These are phyloP conservation scores for Pseudochromis fuscus DNA, from an alignment of 2,797 vertebrate genomes.

Conservation along the genomic window DNA sequence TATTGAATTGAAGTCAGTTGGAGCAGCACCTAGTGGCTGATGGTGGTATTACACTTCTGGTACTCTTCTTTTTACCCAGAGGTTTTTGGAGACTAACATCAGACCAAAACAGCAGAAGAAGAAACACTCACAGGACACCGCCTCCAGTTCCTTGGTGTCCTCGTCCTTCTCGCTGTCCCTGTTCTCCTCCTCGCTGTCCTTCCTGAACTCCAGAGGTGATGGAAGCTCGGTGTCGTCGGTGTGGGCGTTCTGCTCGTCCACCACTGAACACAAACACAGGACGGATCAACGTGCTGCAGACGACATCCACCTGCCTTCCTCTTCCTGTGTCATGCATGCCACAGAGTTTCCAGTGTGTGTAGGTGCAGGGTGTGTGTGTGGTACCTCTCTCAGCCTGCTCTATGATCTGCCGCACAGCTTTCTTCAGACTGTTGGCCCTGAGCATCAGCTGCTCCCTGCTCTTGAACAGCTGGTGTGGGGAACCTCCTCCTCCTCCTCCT, in stretches of 20 bases:
- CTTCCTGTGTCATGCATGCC: too few species aligned
- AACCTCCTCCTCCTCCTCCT: constrained; percentile 43
- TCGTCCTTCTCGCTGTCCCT: constrained; percentile 93
- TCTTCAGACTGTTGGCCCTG: constrained; percentile 97
- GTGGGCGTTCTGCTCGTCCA: constrained; percentile 93
- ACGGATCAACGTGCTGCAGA: background rate
- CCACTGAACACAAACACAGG: constrained; percentile 80
- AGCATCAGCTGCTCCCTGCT: constrained; percentile 94
- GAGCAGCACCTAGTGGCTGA: too few species aligned
- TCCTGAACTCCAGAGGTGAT: constrained; percentile 87
- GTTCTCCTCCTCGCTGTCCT: constrained; percentile 90
- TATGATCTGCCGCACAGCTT: constrained; percentile 96
- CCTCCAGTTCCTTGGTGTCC: constrained; percentile 90
- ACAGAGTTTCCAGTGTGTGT: too few species aligned
- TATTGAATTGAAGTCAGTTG: too few species aligned
- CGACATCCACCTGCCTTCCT: too few species aligned
- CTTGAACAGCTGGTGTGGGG: constrained; percentile 86
- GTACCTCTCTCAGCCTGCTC: constrained; percentile 96
- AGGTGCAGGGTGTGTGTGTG: too few species aligned
- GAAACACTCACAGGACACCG: constrained; percentile 83
- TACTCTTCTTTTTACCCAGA: too few species aligned
- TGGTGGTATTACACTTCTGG: too few species aligned
- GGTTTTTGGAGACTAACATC: too few species aligned
- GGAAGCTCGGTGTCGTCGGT: constrained; percentile 88
- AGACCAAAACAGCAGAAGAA: too few species aligned